Percentiles rank a stretch among this genome's conserved stretches.
phyloP scores from a whole-genome alignment of 2,113 vertebrate species.

The Peromyscus leucopus region DNA sequence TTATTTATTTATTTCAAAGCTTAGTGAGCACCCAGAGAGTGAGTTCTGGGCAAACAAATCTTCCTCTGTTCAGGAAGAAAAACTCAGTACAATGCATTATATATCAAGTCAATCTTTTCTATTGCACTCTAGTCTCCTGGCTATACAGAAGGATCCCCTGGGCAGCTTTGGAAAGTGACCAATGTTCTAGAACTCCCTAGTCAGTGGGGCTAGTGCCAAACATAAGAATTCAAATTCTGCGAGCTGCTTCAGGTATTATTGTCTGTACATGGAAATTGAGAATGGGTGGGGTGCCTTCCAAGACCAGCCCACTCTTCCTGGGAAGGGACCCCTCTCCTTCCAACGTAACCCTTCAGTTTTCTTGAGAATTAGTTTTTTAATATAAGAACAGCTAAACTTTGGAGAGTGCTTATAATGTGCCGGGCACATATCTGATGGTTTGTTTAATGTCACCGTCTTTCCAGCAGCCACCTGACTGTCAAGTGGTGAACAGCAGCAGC shows the following conservation, averaged over 20 bases:
- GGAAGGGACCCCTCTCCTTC: background rate
- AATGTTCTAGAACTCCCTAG: background rate
- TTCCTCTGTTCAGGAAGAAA: background rate
- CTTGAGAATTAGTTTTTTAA: constrained; percentile 21
- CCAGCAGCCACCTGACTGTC: background rate
- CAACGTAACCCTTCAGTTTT: background rate
- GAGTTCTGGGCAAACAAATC: background rate
- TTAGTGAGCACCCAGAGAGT: background rate
- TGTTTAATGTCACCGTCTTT: background rate
- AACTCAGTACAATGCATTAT: background rate
- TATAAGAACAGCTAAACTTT: background rate
- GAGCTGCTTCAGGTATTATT: background rate
- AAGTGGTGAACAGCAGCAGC: background rate
- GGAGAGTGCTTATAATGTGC: background rate
- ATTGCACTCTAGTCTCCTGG: background rate
- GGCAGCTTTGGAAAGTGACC: background rate
- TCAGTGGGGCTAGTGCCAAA: background rate
- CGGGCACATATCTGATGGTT: background rate
- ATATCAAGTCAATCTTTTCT: background rate
- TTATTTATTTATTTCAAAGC: background rate
- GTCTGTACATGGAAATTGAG: background rate
- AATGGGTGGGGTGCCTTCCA: background rate
- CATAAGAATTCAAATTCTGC: background rate
- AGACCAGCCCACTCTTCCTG: background rate
- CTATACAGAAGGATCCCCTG: background rate